These are phyloP conservation scores for Drosophila pseudoobscura DNA, from an alignment of 1,140 invertebrate genomes.

Conservation along the genomic window DNA sequence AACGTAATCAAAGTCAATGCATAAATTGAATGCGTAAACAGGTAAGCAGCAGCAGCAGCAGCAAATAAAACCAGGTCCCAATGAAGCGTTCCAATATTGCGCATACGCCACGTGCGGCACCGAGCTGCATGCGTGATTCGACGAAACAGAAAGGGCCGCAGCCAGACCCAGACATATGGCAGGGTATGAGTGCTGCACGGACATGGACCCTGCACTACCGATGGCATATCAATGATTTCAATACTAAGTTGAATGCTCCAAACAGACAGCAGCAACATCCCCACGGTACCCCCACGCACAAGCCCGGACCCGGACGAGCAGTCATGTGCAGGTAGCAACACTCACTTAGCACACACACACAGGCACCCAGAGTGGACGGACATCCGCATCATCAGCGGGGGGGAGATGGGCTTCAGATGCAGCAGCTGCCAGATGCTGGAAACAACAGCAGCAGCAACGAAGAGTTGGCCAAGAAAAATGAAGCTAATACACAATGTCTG, in stretches of 20 bases:
- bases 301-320: constrained; percentile 5
- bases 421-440: constrained; percentile 42
- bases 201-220: constrained; percentile 12
- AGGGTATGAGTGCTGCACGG: constrained; percentile 4
- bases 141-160: constrained; percentile 1
- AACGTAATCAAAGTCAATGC: constrained; percentile 36
- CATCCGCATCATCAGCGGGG: constrained; percentile 18
- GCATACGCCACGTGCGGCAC: constrained; percentile 62
- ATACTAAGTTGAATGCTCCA: constrained; percentile 23
- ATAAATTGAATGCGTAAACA: constrained; percentile 36
- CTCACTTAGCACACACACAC: constrained; percentile 36
- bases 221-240: constrained; percentile 64
- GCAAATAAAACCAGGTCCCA: not conserved
- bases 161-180: no score
- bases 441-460: constrained; percentile 29
- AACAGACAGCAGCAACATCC: constrained; percentile 2
- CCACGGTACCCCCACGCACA: constrained; percentile 16
- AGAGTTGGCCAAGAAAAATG: constrained; percentile 52
- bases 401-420: constrained; percentile 44
- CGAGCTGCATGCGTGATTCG: constrained; percentile 30
- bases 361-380: no score
- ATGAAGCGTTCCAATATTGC: constrained; percentile 49
- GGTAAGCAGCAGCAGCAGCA: not conserved
- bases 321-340: constrained; percentile 37
- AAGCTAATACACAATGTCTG: constrained; percentile 45